Conservation (phyloP, 2,888 invertebrate genomes). For the Endomychus coccineus region DNA sequence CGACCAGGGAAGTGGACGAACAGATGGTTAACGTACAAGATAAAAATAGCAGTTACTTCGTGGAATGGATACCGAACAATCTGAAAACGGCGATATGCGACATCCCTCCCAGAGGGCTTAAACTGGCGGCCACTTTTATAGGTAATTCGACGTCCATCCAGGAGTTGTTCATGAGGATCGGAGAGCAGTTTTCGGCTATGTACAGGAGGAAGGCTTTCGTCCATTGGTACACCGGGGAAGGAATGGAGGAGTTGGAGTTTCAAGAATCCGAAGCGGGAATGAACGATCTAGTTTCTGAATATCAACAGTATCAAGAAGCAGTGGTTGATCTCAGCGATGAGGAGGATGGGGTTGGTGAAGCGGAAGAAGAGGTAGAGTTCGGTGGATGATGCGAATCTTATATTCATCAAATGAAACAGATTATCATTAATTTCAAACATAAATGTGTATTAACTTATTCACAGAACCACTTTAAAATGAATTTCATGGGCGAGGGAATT, state of each 20-base stretch:
- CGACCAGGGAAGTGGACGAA: conserved; percentile 53
- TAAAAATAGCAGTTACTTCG: conserved; percentile 61
- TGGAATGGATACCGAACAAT: conserved; percentile 63
- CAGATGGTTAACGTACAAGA: conserved; percentile 60
- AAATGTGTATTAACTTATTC: no score
- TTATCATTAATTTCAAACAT: no score
- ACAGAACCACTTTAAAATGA: no score
- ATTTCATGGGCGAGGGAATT: no score
- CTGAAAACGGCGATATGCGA: conserved; percentile 66
- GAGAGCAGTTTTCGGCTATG: conserved; percentile 52
- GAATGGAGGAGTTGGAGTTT: conserved; percentile 68
- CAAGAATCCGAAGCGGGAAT: conserved; percentile 68
- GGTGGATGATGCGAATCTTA: no score
- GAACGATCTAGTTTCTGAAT: conserved; percentile 66
- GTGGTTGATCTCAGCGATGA: conserved; percentile 52
- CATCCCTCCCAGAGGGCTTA: conserved; percentile 61
- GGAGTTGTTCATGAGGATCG: conserved; percentile 63
- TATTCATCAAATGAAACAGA: no score
- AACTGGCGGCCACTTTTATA: conserved; percentile 61
- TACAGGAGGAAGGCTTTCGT: conserved; percentile 66
- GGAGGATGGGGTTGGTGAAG: conserved; percentile 41
- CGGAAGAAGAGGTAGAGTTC: no score
- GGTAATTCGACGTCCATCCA: conserved; percentile 57
- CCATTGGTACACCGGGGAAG: conserved; percentile 71
- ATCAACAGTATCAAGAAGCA: conserved; percentile 68